These are phyloP conservation scores for Prinia subflava DNA, from an alignment of 2,113 vertebrate genomes.

Conservation along the genomic window DNA sequence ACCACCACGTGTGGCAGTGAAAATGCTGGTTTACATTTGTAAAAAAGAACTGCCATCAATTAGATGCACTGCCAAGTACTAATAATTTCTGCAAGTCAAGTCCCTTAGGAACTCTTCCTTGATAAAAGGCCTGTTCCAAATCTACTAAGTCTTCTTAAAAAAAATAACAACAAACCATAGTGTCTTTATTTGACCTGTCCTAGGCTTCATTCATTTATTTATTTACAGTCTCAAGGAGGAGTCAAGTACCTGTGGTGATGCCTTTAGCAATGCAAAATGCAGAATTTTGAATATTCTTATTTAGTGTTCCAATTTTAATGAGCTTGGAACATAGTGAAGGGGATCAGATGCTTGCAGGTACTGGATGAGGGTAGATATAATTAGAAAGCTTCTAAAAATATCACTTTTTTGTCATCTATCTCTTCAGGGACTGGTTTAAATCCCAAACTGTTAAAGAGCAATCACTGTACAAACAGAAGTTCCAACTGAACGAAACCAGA, in stretches of 20 bases:
- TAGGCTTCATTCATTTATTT: neutral
- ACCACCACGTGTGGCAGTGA: neutral
- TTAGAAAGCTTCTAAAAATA: neutral
- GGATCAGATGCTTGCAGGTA: neutral
- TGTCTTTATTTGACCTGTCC: neutral
- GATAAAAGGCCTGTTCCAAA: neutral
- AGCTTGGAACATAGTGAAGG: neutral
- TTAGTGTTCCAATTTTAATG: neutral
- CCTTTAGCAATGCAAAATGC: neutral
- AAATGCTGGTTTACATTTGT: neutral
- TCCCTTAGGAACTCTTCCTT: neutral
- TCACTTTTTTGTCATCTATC: neutral
- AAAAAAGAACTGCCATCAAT: neutral
- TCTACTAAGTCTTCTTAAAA: neutral
- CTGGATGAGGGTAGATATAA: neutral
- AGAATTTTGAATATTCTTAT: neutral
- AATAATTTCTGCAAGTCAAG: neutral
- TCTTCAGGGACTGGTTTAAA: neutral
- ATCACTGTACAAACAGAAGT: neutral
- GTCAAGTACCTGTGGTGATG: neutral
- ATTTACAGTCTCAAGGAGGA: neutral
- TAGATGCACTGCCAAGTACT: neutral
- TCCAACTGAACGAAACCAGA: neutral
- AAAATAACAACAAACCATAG: neutral
- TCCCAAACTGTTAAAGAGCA: neutral